Percentiles rank a stretch among this genome's conserved stretches.
phyloP scores from a whole-genome alignment of 2,797 vertebrate species.

The Momotus momota region DNA sequence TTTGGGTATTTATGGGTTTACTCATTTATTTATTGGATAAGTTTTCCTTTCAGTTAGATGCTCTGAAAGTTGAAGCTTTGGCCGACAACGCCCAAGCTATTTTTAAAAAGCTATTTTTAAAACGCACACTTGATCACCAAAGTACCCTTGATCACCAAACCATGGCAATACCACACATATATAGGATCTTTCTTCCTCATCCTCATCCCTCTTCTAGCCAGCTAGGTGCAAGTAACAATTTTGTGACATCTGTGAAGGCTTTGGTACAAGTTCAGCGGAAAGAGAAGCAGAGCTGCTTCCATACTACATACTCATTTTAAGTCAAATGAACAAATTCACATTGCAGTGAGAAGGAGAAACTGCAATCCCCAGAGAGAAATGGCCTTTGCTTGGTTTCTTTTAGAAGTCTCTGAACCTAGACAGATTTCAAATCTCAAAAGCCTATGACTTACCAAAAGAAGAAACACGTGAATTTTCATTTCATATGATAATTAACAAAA shows the following conservation, averaged over 20 bases:
- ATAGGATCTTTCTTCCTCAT: not conserved
- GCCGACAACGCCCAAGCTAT: rapidly evolving
- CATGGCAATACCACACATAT: not conserved
- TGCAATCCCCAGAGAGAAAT: not conserved
- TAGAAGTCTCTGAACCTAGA: not conserved
- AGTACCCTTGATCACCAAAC: not conserved
- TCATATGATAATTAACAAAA: not conserved
- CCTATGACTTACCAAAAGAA: not conserved
- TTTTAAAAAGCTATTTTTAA: not conserved
- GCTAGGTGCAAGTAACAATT: not conserved
- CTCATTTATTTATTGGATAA: not conserved
- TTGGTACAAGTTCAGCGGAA: not conserved
- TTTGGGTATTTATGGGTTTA: not conserved
- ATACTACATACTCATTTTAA: not conserved
- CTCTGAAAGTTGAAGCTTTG: not conserved
- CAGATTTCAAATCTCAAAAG: not conserved
- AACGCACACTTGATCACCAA: no score
- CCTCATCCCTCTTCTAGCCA: not conserved
- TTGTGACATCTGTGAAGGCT: not conserved
- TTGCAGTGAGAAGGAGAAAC: not conserved
- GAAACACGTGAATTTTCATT: not conserved
- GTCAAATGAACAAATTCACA: not conserved
- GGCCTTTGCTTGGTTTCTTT: not conserved
- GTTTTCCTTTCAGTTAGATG: not conserved
- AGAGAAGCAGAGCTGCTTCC: not conserved